Evolutionary conservation across 2,888 invertebrate genomes (phyloP).

Genomic region (Zhuqinia jingwanae): DNA sequence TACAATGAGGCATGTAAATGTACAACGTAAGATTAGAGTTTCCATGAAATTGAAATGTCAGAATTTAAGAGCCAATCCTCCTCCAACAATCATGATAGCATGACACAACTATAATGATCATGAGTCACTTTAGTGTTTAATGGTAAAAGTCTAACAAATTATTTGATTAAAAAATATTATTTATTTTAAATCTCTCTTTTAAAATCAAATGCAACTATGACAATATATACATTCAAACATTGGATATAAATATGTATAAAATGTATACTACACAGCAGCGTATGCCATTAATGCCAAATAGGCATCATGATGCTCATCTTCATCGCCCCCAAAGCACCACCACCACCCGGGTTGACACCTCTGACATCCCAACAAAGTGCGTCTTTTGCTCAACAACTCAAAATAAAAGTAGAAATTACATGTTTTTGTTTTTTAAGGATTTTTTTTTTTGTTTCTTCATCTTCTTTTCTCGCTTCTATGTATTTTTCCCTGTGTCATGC

Average conservation of each 20-base stretch:
- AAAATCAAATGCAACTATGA: too few relatives aligned
- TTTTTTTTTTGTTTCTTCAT: conserved; percentile 4
- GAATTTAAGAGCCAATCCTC: not conserved
- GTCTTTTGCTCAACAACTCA: conserved; percentile 52
- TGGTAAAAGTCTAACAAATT: not conserved
- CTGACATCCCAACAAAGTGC: conserved; percentile 55
- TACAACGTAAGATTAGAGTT: too few relatives aligned
- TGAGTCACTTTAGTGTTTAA: conserved; percentile 7
- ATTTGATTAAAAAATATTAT: conserved; percentile 17
- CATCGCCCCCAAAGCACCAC: not conserved
- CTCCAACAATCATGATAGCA: too few relatives aligned
- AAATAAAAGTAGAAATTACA: conserved; percentile 36
- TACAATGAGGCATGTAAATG: too few relatives aligned
- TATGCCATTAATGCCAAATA: not conserved
- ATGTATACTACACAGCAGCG: not conserved
- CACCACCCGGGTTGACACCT: conserved; percentile 62
- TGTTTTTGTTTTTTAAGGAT: conserved; percentile 21
- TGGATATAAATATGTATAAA: not conserved
- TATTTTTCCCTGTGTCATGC: not conserved
- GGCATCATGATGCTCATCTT: too few relatives aligned
- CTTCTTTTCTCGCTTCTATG: conserved; percentile 8
- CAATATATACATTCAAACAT: too few relatives aligned
- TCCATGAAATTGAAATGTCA: too few relatives aligned
- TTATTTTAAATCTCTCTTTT: too few relatives aligned
- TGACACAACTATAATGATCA: too few relatives aligned